A percentile compares a stretch with the other conserved stretches of the same genome.
phyloP scores from a whole-genome alignment of 1,140 invertebrate species.

The Drosophila rufa region DNA sequence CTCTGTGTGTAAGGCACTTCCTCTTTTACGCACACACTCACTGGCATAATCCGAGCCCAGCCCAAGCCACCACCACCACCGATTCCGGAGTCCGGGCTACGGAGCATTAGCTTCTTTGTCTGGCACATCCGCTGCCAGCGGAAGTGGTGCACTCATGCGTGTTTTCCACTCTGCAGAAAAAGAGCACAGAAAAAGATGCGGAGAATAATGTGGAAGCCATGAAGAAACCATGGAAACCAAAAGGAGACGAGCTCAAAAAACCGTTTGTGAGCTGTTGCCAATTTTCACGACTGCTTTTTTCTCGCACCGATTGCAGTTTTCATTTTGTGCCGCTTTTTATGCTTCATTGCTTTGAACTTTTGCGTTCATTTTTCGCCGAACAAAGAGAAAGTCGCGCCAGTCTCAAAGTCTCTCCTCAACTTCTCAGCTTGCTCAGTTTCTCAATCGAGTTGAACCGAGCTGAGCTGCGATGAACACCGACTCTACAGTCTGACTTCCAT shows the following conservation, averaged over 20 bases:
- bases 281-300: conserved; percentile 52
- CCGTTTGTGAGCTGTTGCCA: conserved; percentile 54
- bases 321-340: conserved; percentile 57
- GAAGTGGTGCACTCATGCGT: conserved; percentile 83
- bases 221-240: conserved; percentile 17
- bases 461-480: conserved; percentile 1
- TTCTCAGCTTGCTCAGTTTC: conserved; percentile 34
- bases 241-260: conserved; percentile 30
- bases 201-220: conserved; percentile 24
- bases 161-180: conserved; percentile 60
- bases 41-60: conserved; percentile 33
- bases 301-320: conserved; percentile 28
- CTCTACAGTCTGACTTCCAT: conserved; percentile 2
- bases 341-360: conserved; percentile 82
- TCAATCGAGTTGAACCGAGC: conserved; percentile 6
- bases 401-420: conserved; percentile 24
- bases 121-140: conserved; percentile 71
- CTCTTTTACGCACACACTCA: conserved; percentile 62
- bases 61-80: conserved; percentile 34
- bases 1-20: conserved; percentile 57
- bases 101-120: conserved; percentile 69
- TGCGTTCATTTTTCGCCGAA: conserved; percentile 68
- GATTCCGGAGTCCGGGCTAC: conserved; percentile 46
- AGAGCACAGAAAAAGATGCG: conserved; percentile 37
- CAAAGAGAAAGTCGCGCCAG: conserved; percentile 75